Base-by-base conservation (phyloP, 2,113 vertebrate species). In the Pangasianodon gigas region DNA sequence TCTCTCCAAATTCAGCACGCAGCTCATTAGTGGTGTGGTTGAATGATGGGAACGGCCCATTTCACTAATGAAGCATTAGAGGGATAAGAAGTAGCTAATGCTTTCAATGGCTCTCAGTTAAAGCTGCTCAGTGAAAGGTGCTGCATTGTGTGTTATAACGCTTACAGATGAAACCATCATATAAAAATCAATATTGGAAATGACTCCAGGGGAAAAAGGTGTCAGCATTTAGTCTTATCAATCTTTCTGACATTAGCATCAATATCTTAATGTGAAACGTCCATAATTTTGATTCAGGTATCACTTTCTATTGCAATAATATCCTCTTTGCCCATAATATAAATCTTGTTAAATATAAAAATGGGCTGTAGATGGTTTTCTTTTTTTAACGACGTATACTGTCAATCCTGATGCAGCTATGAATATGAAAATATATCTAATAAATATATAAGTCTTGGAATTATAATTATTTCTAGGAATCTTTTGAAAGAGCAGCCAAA, bases 131-230 rank as follows among this genome's bases (percentile, higher is more conserved):
- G 90, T 54, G 69, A 90, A 92, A 93, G 77, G 91, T 92, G 88
- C 90, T 51, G 82, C 67, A 48, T 84, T 16, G 83, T 87, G 89
- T 93, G 94, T 94, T 94, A 93, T 93, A 93, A 94, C 90, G 92
- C 94, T 94, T 92, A 93, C 93, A 93, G 93, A 96, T 94, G 93
- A 91, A 94, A 95, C 86, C 92, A 90, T 95, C 90, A 93, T 94
- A 91, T 93, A 54, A 90, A 95, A 95, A 95, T 96, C 95, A 95
- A 96, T 96, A 91, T n/a, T 84, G 92, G 83, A 92, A 87, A 87
- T 94, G 92, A 83, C 90, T 86, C 89, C 91, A 92, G 89, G 37
- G 21, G 41, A 37, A 44, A 62, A 87, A 92, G 92, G 90, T 91
- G 93, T 94, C 93, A 91, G 92, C 90, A 85, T 90, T 94, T 93